These are phyloP conservation scores for Holacanthus passer DNA, from an alignment of 2,113 vertebrate genomes.

Conservation along the genomic window DNA sequence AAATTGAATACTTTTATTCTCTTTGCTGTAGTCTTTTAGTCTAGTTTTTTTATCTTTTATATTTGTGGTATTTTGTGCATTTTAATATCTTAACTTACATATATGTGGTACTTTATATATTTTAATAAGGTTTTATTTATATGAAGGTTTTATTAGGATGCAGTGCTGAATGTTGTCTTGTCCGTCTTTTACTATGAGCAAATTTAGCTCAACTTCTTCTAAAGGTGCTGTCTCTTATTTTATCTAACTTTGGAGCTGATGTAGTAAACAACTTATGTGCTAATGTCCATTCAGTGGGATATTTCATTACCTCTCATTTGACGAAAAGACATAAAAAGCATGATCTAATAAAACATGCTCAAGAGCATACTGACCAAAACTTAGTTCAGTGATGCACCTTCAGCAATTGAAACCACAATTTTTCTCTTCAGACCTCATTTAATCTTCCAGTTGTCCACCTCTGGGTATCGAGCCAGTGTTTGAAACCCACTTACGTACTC, in stretches of 20 bases:
- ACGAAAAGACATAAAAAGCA: neutral
- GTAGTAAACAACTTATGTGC: neutral
- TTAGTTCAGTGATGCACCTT: neutral
- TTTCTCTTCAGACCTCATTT: conserved; percentile 40
- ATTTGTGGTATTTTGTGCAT: too few species aligned
- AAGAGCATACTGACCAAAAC: conserved; percentile 6
- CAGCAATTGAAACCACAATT: conserved; percentile 39
- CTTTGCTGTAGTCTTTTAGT: too few species aligned
- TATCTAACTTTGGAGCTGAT: neutral
- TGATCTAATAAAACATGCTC: neutral
- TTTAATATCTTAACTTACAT: too few species aligned
- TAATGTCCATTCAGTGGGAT: neutral
- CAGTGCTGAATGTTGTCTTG: neutral
- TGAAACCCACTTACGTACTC: conserved; percentile 52
- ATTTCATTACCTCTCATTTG: neutral
- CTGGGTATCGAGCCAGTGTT: conserved; percentile 33
- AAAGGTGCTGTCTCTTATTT: neutral
- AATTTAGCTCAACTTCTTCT: neutral
- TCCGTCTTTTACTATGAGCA: neutral
- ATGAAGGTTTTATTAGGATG: neutral
- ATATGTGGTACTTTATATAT: neutral
- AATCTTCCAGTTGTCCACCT: conserved; percentile 48
- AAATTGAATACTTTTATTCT: too few species aligned
- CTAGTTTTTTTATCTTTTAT: too few species aligned
- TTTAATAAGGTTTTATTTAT: neutral